Conservation (phyloP, 2,797 vertebrate species). For the Helarctos malayanus region DNA sequence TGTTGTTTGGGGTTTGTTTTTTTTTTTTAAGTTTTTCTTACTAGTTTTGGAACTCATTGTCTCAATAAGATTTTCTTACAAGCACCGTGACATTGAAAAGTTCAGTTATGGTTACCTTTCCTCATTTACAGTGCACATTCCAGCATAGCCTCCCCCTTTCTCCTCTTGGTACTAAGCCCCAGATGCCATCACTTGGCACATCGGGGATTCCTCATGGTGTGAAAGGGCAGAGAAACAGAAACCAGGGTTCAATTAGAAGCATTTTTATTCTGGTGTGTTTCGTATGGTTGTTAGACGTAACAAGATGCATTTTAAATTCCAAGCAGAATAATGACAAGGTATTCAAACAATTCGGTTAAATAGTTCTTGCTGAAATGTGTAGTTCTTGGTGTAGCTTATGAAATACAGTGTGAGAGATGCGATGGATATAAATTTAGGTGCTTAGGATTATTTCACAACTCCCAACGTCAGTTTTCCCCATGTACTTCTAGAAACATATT, state of each 20-base stretch:
- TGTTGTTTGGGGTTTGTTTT: background rate
- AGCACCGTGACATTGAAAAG: slow-evolving; percentile 8
- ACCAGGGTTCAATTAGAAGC: background rate
- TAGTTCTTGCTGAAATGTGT: slow-evolving; percentile 16
- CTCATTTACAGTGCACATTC: background rate
- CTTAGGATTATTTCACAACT: background rate
- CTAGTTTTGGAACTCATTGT: background rate
- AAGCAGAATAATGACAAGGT: background rate
- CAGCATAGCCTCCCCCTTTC: background rate
- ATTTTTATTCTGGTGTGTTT: background rate
- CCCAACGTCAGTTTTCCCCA: background rate
- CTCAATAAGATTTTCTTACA: slow-evolving; percentile 62
- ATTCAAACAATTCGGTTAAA: slow-evolving; percentile 54
- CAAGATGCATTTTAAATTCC: slow-evolving; percentile 37
- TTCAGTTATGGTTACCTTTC: background rate
- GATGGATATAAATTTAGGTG: background rate
- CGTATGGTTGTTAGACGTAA: background rate
- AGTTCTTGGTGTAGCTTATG: slow-evolving; percentile 29
- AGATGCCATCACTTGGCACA: background rate
- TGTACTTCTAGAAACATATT: background rate
- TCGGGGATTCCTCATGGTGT: background rate
- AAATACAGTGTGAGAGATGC: background rate
- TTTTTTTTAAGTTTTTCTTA: slow-evolving; percentile 33
- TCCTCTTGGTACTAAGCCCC: background rate
- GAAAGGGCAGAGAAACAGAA: background rate